Conservation (phyloP, 2,888 invertebrate genomes). For the Papilio gigon region DNA sequence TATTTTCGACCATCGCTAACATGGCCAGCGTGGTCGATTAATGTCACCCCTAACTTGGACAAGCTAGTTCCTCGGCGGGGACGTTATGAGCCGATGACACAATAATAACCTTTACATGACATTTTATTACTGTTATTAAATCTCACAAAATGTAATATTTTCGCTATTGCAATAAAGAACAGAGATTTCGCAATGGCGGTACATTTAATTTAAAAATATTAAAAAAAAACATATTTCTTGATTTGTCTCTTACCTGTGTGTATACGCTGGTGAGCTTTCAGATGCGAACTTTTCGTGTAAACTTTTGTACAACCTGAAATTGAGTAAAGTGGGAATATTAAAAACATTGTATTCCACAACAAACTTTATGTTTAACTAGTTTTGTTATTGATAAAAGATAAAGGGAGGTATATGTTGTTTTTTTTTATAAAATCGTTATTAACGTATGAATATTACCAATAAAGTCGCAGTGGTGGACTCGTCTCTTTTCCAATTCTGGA, state of each 20-base stretch:
- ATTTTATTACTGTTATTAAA: background rate
- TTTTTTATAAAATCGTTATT: too few species aligned
- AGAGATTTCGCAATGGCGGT: slow-evolving; percentile 38
- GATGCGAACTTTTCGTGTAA: slow-evolving; percentile 98
- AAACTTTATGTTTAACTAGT: too few species aligned
- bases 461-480: slow-evolving; percentile 98
- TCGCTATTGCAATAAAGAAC: slow-evolving; percentile 34
- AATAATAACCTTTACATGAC: background rate
- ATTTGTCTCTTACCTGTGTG: slow-evolving; percentile 91
- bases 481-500: slow-evolving; percentile 96
- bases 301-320: slow-evolving; percentile 96
- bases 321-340: slow-evolving; percentile 4
- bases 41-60: too few species aligned
- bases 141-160: slow-evolving; percentile 17
- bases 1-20: too few species aligned
- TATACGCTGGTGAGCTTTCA: slow-evolving; percentile 98
- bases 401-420: background rate
- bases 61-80: too few species aligned
- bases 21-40: too few species aligned
- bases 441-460: slow-evolving; percentile 88
- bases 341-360: background rate
- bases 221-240: slow-evolving; percentile 18
- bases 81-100: background rate
- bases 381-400: too few species aligned
- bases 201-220: slow-evolving; percentile 11